phyloP scores from a whole-genome alignment of 2,888 invertebrate genomes.

The Cheilosia scutellata region DNA sequence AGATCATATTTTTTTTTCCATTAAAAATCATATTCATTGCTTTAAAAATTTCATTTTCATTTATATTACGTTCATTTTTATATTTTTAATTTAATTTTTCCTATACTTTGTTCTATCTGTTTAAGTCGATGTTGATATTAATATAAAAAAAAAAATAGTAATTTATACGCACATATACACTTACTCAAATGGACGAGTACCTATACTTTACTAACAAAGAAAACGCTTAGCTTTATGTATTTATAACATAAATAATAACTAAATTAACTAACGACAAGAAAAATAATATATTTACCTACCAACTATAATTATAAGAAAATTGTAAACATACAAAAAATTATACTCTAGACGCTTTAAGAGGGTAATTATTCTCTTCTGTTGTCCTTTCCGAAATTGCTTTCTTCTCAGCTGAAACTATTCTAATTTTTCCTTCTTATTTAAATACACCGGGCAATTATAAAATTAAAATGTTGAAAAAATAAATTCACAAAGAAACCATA shows the following conservation, averaged over 20 bases:
- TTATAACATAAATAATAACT: constrained; percentile 44
- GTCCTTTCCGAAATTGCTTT: background rate
- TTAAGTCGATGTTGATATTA: constrained; percentile 28
- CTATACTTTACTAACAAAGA: constrained; percentile 57
- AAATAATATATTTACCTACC: constrained; percentile 11
- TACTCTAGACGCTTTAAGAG: constrained; percentile 13
- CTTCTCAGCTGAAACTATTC: background rate
- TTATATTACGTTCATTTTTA: background rate
- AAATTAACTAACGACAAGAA: constrained; percentile 6
- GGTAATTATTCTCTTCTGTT: background rate
- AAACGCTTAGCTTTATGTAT: constrained; percentile 69
- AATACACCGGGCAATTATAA: background rate
- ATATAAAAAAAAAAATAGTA: constrained; percentile 27
- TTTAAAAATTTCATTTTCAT: background rate
- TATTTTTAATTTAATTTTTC: background rate
- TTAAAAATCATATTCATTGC: constrained; percentile 10
- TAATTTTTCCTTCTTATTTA: background rate
- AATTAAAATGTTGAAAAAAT: constrained; percentile 1
- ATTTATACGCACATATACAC: constrained; percentile 61
- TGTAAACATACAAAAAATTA: constrained; percentile 2
- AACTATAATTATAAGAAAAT: constrained; percentile 18
- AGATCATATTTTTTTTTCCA: too few relatives aligned
- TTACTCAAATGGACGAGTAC: constrained; percentile 46
- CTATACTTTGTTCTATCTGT: background rate
- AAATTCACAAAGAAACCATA: constrained; percentile 18